These are phyloP conservation scores for Rhynchotus rufescens DNA, from an alignment of 2,797 vertebrate species.

Conservation along the genomic window DNA sequence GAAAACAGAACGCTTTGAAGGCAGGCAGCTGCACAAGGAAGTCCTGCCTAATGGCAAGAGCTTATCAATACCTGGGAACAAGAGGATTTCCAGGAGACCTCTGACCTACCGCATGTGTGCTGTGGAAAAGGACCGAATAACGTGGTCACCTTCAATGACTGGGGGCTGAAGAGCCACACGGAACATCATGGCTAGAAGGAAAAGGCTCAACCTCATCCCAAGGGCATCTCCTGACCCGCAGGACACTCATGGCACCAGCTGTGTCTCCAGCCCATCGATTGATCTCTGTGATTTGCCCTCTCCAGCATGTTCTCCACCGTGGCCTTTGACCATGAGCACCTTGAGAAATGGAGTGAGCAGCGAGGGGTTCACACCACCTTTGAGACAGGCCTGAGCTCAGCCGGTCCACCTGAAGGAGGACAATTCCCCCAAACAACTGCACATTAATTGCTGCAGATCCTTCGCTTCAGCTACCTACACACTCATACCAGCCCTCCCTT, in stretches of 20 bases:
- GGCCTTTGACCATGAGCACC: no score
- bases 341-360: neutral
- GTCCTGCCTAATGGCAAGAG: neutral
- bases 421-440: neutral
- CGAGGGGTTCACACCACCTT: neutral
- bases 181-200: constrained; percentile 9
- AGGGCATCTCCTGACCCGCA: no score
- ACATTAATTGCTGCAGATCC: neutral
- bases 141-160: neutral
- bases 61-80: no score
- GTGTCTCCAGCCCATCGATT: no score
- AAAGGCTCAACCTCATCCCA: neutral
- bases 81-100: no score
- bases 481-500: neutral
- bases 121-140: neutral
- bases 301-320: no score
- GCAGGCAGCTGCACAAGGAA: neutral
- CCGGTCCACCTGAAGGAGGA: neutral
- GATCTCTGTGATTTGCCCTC: neutral
- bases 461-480: neutral
- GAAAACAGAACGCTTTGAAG: neutral
- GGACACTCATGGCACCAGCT: no score
- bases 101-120: no score
- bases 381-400: neutral
- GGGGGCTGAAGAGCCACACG: neutral